Evolutionary conservation across 2,888 invertebrate genomes (phyloP).

Genomic region (Agrotis exclamationis): DNA sequence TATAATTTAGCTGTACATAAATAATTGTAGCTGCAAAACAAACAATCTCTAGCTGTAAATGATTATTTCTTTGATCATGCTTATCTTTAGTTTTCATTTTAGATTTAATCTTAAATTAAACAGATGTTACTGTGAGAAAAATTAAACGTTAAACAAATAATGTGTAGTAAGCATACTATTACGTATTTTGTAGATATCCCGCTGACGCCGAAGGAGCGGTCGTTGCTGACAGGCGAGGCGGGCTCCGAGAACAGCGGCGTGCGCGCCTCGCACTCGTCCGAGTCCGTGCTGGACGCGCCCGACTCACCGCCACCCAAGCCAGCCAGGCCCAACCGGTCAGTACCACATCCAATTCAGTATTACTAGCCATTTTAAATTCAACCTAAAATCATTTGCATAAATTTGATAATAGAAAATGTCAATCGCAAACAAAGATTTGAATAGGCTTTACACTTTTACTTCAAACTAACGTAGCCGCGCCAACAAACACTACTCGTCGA

Average conservation of each 20-base stretch:
- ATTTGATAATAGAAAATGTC: background rate
- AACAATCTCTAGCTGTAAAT: conserved; percentile 22
- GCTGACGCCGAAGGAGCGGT: conserved; percentile 94
- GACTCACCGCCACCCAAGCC: conserved; percentile 96
- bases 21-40: conserved; percentile 27
- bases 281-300: conserved; percentile 93
- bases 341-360: conserved; percentile 5
- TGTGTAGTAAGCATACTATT: background rate
- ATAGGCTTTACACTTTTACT: conserved; percentile 29
- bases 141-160: conserved; percentile 7
- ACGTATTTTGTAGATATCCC: conserved; percentile 93
- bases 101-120: conserved; percentile 7
- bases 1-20: conserved; percentile 36
- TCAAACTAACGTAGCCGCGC: conserved; percentile 10
- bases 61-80: conserved; percentile 11
- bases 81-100: conserved; percentile 13
- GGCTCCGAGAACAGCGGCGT: conserved; percentile 91
- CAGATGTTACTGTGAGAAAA: background rate
- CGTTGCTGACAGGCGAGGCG: conserved; percentile 92
- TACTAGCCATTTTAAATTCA: conserved; percentile 20
- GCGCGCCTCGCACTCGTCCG: conserved; percentile 95
- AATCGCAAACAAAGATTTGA: conserved; percentile 21
- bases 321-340: conserved; percentile 95
- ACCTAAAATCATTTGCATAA: conserved; percentile 3
- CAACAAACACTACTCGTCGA: conserved; percentile 40